phyloP scores from a whole-genome alignment of 1,140 invertebrate species.

The Rhopalosiphum padi region DNA sequence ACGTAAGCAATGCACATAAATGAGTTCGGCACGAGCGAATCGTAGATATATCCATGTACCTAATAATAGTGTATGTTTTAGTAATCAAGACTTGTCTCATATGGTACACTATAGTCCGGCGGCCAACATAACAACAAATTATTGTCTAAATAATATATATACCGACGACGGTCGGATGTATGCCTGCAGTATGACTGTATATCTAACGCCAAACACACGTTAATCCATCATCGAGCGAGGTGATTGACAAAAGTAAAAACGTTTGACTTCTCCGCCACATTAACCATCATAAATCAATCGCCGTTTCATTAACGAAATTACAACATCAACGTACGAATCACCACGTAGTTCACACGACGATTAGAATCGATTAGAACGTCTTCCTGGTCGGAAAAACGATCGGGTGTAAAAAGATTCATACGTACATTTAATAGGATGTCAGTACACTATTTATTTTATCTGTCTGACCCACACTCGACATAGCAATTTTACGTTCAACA shows the following conservation, averaged over 20 bases:
- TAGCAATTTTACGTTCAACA: too few species aligned
- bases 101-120: neutral
- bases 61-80: neutral
- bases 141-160: neutral
- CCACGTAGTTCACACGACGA: neutral
- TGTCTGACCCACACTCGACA: too few species aligned
- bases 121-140: neutral
- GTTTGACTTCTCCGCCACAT: neutral
- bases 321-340: neutral
- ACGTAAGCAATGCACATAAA: neutral
- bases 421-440: neutral
- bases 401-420: neutral
- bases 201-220: neutral
- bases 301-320: slow-evolving; percentile 37
- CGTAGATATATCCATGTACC: neutral
- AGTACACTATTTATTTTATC: too few species aligned
- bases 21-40: neutral
- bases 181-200: too few species aligned
- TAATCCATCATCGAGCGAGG: slow-evolving; percentile 3
- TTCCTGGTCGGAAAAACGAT: neutral
- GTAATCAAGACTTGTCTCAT: neutral
- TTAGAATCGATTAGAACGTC: slow-evolving; percentile 29
- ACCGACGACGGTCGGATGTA: neutral
- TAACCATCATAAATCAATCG: slow-evolving; percentile 46
- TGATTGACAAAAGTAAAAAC: slow-evolving; percentile 39